Conservation (phyloP, 2,113 vertebrate genomes). For the Coturnix japonica region DNA sequence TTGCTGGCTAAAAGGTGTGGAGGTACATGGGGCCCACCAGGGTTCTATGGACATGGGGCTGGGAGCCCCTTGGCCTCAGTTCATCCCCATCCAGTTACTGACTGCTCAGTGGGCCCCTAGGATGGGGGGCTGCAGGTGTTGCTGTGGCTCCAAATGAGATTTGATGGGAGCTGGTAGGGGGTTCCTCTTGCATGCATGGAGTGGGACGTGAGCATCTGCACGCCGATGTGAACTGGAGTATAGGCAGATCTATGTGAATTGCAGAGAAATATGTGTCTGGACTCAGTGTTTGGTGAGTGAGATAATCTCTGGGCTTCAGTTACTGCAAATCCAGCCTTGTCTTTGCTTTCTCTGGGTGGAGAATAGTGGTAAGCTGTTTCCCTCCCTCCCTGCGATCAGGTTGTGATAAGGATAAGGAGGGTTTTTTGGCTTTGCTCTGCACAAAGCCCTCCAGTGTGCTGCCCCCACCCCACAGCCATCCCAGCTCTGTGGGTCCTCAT, state of each 20-base stretch:
- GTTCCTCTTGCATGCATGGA: background rate
- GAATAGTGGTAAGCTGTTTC: background rate
- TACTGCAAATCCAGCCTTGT: background rate
- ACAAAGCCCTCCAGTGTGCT: background rate
- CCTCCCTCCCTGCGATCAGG: background rate
- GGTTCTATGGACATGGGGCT: background rate
- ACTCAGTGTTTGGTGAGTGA: background rate
- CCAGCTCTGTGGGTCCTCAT: background rate
- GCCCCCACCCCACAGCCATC: rapidly evolving
- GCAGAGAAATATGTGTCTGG: background rate
- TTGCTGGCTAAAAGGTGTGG: background rate
- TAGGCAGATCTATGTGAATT: background rate
- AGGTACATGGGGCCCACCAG: rapidly evolving
- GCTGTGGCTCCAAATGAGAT: rapidly evolving
- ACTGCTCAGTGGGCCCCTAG: no score
- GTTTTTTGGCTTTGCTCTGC: background rate
- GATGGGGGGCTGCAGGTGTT: background rate
- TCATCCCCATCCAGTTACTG: background rate
- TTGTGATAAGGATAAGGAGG: background rate
- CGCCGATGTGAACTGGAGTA: rapidly evolving
- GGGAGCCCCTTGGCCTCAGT: background rate
- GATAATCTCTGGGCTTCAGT: conserved; percentile 27
- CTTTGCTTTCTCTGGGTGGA: background rate
- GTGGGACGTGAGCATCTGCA: rapidly evolving
- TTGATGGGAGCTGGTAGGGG: rapidly evolving